Conservation (phyloP, 1,140 invertebrate genomes). For the Colletes latitarsis region DNA sequence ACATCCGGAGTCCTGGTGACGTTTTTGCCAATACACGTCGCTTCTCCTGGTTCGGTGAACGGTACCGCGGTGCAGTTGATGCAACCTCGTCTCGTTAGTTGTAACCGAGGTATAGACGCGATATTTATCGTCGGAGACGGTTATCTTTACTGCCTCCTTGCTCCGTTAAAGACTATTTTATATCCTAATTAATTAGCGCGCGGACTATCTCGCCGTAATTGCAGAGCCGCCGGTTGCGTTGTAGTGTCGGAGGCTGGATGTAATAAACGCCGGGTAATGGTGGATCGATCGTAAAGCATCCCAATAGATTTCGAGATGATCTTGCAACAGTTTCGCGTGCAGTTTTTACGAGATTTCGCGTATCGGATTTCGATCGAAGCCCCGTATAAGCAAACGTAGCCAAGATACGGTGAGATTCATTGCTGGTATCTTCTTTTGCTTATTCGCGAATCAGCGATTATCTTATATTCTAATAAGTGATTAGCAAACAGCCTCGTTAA, state of each 20-base stretch:
- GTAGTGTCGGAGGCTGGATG: constrained; percentile 1
- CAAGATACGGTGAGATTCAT: neutral
- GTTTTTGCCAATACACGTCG: neutral
- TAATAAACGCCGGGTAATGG: constrained; percentile 6
- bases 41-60: constrained; percentile 1
- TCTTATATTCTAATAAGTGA: constrained; percentile 8
- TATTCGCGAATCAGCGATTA: neutral
- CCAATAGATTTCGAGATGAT: constrained; percentile 4
- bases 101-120: constrained; percentile 4
- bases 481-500: constrained; percentile 9
- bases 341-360: constrained; percentile 13
- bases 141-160: constrained; percentile 28
- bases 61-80: constrained; percentile 1
- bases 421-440: neutral
- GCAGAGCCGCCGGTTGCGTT: neutral
- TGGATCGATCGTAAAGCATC: neutral
- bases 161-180: constrained; percentile 36
- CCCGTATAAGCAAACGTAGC: neutral
- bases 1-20: neutral
- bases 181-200: constrained; percentile 41
- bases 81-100: constrained; percentile 5
- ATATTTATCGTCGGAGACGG: constrained; percentile 7
- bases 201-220: neutral
- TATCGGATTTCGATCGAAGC: constrained; percentile 16
- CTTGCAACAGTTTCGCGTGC: neutral